Evolutionary conservation across 2,888 invertebrate genomes (phyloP).

Genomic region (Phasia obesa): DNA sequence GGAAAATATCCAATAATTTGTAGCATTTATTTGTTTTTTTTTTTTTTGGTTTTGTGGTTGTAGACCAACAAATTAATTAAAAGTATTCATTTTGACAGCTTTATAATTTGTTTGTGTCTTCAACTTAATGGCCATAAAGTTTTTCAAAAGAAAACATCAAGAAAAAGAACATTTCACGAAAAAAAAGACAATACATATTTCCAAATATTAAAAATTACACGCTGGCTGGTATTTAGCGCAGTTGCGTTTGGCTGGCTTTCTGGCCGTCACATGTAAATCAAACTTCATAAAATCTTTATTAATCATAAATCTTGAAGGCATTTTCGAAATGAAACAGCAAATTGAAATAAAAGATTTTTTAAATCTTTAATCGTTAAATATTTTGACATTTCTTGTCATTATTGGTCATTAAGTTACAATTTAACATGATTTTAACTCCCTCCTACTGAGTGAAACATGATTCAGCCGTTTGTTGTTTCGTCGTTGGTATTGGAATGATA

Average conservation of each 20-base stretch:
- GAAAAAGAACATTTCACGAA: not conserved
- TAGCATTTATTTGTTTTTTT: not conserved
- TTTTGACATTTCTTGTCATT: constrained; percentile 71
- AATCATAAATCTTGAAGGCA: constrained; percentile 65
- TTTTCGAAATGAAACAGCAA: constrained; percentile 15
- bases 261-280: constrained; percentile 56
- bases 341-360: constrained; percentile 35
- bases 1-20: constrained; percentile 11
- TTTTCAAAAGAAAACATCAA: constrained; percentile 1
- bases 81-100: constrained; percentile 44
- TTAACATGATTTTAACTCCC: constrained; percentile 65
- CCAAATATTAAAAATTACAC: not conserved
- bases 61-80: constrained; percentile 54
- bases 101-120: constrained; percentile 36
- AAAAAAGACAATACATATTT: constrained; percentile 3
- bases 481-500: not conserved
- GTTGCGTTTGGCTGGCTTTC: not conserved
- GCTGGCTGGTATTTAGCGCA: constrained; percentile 2
- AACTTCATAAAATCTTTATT: constrained; percentile 68
- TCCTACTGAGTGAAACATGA: constrained; percentile 68
- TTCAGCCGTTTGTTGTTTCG: constrained; percentile 43
- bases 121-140: constrained; percentile 27
- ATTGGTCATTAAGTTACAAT: constrained; percentile 71
- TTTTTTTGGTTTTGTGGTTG: not conserved
- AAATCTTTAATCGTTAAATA: constrained; percentile 66